Percentiles rank a stretch among this genome's conserved stretches.
Conservation (phyloP, 2,113 vertebrate species). For the Atherinomorus stipes region DNA sequence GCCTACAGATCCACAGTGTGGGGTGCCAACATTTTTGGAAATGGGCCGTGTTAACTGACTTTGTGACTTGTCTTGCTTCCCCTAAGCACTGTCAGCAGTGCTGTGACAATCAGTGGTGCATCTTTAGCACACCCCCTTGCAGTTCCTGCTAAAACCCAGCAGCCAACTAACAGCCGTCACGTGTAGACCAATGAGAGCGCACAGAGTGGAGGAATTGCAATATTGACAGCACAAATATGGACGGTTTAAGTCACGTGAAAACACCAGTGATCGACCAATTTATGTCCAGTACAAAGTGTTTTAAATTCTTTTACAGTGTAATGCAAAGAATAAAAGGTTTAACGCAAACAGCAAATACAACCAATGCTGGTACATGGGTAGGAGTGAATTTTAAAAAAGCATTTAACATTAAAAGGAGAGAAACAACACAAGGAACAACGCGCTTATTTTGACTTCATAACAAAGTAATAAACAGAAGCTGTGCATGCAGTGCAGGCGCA, state of each 20-base stretch:
- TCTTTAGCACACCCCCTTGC: not conserved
- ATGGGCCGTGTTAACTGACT: no score
- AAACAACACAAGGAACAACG: not conserved
- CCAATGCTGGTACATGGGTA: no score
- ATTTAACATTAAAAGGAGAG: no score
- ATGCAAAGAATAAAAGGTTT: not conserved
- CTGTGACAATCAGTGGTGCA: not conserved
- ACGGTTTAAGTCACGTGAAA: not conserved
- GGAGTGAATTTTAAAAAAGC: no score
- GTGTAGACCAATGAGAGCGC: conserved; percentile 22
- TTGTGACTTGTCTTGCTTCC: no score
- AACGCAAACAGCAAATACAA: not conserved
- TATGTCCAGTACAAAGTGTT: not conserved
- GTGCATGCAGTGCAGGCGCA: no score
- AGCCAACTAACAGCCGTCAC: conserved; percentile 41
- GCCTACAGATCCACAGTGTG: no score
- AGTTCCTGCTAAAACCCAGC: conserved; percentile 11
- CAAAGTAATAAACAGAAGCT: not conserved
- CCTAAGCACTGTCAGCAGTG: not conserved
- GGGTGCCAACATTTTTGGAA: no score
- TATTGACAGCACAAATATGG: conserved; percentile 14
- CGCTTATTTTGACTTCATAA: not conserved
- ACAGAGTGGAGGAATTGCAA: conserved; percentile 28
- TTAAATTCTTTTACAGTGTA: not conserved
- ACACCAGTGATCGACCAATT: not conserved